These are phyloP conservation scores for Percopsis transmontana DNA, from an alignment of 2,113 vertebrate genomes.

Conservation along the genomic window DNA sequence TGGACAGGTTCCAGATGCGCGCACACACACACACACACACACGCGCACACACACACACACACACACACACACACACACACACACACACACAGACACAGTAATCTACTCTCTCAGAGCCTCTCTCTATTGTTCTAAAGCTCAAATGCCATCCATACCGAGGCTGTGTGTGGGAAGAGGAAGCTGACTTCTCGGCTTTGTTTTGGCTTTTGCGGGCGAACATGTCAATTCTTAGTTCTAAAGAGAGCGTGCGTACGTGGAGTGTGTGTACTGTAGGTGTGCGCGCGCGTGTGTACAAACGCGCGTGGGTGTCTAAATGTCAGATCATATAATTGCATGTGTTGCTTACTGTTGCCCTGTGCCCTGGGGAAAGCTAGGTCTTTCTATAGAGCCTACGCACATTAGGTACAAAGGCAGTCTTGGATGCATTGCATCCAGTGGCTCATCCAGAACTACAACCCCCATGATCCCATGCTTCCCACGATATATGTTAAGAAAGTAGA, in stretches of 20 bases:
- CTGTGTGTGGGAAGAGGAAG: conserved; percentile 49
- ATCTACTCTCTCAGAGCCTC: conserved; percentile 49
- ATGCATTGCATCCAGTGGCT: conserved; percentile 11
- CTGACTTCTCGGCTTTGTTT: conserved; percentile 46
- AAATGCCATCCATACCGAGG: conserved; percentile 43
- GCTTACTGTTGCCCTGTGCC: conserved; percentile 33
- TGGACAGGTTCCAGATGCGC: conserved; percentile 51
- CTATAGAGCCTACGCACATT: conserved; percentile 24
- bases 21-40: conserved; percentile 14
- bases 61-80: conserved; percentile 7
- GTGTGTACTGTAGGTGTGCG: conserved; percentile 11
- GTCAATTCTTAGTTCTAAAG: conserved; percentile 44
- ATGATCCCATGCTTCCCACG: not conserved
- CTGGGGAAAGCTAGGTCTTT: conserved; percentile 31
- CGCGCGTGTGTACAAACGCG: conserved; percentile 35
- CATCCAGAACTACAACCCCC: conserved; percentile 2
- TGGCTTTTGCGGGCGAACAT: conserved; percentile 40
- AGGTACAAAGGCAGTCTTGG: conserved; percentile 18
- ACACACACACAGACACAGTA: conserved; percentile 11
- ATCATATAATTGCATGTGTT: conserved; percentile 59
- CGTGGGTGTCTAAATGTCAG: conserved; percentile 64
- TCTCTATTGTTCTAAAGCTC: conserved; percentile 47
- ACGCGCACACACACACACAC: conserved; percentile 8
- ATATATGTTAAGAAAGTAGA: not conserved
- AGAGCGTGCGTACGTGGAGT: conserved; percentile 17